phyloP scores from a whole-genome alignment of 2,888 invertebrate genomes.

The Schrankia costaestrigalis region DNA sequence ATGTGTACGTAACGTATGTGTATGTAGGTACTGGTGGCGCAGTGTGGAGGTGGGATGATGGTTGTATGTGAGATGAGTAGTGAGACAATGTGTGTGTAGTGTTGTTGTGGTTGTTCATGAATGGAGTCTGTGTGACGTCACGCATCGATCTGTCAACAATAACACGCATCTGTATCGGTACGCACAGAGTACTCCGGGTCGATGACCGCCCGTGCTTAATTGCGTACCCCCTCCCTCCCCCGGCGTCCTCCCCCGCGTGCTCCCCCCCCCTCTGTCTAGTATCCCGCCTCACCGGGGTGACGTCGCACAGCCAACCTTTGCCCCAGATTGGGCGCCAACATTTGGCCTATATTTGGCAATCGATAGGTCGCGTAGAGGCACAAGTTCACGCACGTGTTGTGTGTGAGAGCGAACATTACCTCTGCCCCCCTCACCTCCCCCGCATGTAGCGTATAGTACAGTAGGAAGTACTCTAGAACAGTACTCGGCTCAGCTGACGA shows the following conservation, averaged over 20 bases:
- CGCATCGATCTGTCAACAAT: conserved; percentile 37
- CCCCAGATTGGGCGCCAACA: conserved; percentile 41
- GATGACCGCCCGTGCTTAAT: conserved; percentile 70
- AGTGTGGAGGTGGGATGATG: not conserved
- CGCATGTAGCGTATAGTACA: no score
- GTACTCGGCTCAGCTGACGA: no score
- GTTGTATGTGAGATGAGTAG: not conserved
- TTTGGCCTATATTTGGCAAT: conserved; percentile 69
- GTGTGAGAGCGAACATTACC: not conserved
- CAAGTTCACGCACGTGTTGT: conserved; percentile 55
- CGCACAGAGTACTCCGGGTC: conserved; percentile 46
- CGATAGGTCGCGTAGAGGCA: conserved; percentile 57
- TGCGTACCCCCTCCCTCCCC: conserved; percentile 43
- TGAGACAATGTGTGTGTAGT: conserved; percentile 1
- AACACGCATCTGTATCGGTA: conserved; percentile 36
- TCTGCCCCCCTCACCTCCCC: not conserved
- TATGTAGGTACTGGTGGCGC: no score
- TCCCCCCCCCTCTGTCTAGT: conserved; percentile 7
- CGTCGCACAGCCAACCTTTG: conserved; percentile 10
- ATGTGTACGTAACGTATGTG: no score
- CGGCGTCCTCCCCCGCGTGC: conserved; percentile 13
- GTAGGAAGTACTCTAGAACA: no score
- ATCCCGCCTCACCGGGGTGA: conserved; percentile 9
- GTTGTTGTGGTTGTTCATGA: conserved; percentile 16
- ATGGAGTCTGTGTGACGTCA: conserved; percentile 30